These are phyloP conservation scores for Cynoglossus semilaevis DNA, from an alignment of 2,113 vertebrate species.

Conservation along the genomic window DNA sequence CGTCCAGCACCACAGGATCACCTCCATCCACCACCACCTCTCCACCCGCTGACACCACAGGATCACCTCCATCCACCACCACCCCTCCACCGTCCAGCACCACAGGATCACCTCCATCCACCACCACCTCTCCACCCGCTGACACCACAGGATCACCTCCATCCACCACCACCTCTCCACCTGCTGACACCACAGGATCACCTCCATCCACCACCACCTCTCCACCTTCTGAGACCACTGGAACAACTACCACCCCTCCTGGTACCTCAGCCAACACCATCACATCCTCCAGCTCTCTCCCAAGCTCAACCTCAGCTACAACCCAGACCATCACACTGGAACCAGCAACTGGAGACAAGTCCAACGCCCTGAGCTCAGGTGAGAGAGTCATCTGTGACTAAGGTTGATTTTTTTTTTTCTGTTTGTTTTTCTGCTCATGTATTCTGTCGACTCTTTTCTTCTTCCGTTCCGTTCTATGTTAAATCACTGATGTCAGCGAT, in stretches of 20 bases:
- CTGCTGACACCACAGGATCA: no score
- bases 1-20: neutral
- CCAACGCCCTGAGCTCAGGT: conserved; percentile 62
- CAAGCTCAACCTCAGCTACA: neutral
- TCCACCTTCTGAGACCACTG: neutral
- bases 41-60: neutral
- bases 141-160: neutral
- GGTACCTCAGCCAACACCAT: neutral
- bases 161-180: neutral
- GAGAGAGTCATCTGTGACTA: neutral
- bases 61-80: neutral
- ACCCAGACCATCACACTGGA: neutral
- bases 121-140: accelerated
- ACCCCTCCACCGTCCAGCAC: accelerated
- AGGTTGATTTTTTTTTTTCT: neutral
- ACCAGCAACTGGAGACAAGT: neutral
- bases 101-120: no score
- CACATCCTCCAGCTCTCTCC: neutral
- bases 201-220: neutral
- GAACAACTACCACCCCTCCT: neutral
- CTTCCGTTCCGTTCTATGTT: no score
- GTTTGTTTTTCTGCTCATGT: neutral
- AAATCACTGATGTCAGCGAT: no score
- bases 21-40: accelerated
- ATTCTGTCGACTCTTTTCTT: no score